phyloP scores from a whole-genome alignment of 2,888 invertebrate species.

The Ophion slaviceki region DNA sequence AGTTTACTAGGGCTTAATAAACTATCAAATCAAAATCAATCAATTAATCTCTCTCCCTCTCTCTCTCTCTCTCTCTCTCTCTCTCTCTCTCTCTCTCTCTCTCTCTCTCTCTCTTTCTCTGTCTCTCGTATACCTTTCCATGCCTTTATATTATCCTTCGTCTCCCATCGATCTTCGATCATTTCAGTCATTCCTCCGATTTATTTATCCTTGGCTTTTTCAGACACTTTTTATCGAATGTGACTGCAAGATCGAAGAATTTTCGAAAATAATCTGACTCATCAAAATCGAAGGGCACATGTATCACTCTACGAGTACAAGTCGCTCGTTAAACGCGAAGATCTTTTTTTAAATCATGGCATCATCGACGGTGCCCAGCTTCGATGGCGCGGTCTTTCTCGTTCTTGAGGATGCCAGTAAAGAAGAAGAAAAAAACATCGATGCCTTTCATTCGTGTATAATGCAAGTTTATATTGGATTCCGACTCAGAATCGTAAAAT shows the following conservation, averaged over 20 bases:
- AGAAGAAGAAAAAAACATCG: no score
- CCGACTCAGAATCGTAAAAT: no score
- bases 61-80: conserved; percentile 7
- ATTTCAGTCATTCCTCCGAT: not conserved
- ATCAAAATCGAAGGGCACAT: not conserved
- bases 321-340: conserved; percentile 12
- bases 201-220: not conserved
- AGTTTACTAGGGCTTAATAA: no score
- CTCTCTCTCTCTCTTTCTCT: not conserved
- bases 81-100: conserved; percentile 9
- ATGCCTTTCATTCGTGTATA: no score
- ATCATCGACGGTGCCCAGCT: conserved; percentile 32
- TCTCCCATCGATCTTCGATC: not conserved
- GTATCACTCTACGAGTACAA: not conserved
- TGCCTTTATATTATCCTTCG: not conserved
- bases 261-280: not conserved
- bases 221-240: not conserved
- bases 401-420: not conserved
- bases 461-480: no score
- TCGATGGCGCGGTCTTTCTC: conserved; percentile 9
- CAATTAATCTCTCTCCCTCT: not conserved
- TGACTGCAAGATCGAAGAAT: not conserved
- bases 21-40: no score
- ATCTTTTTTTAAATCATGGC: conserved; percentile 48
- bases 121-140: not conserved